Evolutionary conservation across 2,113 vertebrate genomes (phyloP).

Genomic region (Lipophrys pholis): DNA sequence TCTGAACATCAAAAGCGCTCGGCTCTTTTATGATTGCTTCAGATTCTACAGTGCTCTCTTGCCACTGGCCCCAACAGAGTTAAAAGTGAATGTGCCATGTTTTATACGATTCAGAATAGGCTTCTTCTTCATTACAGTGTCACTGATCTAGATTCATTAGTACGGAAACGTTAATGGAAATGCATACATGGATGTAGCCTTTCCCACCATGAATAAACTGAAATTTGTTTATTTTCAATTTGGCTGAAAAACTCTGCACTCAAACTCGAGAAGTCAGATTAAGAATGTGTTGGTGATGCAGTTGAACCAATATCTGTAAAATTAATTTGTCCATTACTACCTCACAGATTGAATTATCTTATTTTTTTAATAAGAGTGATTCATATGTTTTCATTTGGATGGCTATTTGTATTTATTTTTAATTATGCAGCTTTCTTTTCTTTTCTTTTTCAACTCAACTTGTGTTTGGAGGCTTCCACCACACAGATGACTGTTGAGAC

Average conservation of each 20-base stretch:
- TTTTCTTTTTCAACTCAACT: background rate
- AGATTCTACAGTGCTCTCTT: slow-evolving; percentile 45
- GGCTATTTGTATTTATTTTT: background rate
- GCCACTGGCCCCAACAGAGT: slow-evolving; percentile 45
- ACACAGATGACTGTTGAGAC: background rate
- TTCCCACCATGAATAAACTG: background rate
- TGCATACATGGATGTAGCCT: background rate
- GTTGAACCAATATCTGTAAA: too few relatives aligned
- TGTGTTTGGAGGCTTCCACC: background rate
- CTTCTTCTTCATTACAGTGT: slow-evolving; percentile 6
- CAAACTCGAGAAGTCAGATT: background rate
- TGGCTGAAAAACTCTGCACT: too few relatives aligned
- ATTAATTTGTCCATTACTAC: too few relatives aligned
- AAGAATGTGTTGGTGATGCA: background rate
- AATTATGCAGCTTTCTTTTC: background rate
- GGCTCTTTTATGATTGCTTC: slow-evolving; percentile 62
- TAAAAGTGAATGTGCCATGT: slow-evolving; percentile 4
- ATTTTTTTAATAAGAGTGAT: background rate
- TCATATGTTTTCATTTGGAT: background rate
- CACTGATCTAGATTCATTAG: too few relatives aligned
- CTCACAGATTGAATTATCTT: background rate
- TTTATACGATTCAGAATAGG: slow-evolving; percentile 7
- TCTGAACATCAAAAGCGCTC: slow-evolving; percentile 69
- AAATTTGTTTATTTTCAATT: too few relatives aligned
- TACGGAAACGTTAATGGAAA: too few relatives aligned